A percentile compares a stretch with the other conserved stretches of the same genome.
Evolutionary conservation across 2,113 vertebrate species (phyloP).

Genomic region (Entelurus aequoreus): DNA sequence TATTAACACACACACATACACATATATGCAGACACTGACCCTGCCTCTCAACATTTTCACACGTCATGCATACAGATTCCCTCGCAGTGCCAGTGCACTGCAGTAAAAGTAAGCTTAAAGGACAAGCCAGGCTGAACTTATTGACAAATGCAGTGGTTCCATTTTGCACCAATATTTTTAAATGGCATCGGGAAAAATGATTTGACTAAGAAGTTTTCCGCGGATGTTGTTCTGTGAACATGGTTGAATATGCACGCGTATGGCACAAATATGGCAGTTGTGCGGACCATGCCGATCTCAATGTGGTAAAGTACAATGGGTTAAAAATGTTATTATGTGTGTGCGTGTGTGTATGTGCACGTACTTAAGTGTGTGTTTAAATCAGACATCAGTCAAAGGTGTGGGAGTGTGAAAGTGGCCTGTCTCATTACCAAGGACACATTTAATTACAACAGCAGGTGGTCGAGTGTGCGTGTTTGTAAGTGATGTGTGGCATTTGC

Average conservation of each 20-base stretch:
- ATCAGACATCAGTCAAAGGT: constrained; percentile 38
- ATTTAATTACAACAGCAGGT: constrained; percentile 73
- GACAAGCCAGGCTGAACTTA: constrained; percentile 26
- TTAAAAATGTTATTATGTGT: neutral
- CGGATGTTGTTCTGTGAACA: neutral
- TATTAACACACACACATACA: constrained; percentile 12
- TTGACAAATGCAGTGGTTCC: constrained; percentile 17
- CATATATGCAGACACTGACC: constrained; percentile 17
- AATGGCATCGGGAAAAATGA: neutral
- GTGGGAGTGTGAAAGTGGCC: constrained; percentile 57
- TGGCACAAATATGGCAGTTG: neutral
- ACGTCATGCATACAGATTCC: constrained; percentile 56
- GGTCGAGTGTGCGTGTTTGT: constrained; percentile 17
- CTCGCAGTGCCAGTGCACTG: constrained; percentile 42
- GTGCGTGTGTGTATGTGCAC: neutral
- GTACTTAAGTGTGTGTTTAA: constrained; percentile 13
- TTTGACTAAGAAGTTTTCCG: neutral
- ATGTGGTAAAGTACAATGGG: neutral
- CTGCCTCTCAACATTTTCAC: constrained; percentile 24
- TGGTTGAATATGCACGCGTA: neutral
- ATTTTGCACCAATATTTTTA: neutral
- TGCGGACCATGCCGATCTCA: neutral
- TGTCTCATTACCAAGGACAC: constrained; percentile 70
- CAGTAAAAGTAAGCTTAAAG: constrained; percentile 45
- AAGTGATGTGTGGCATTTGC: constrained; percentile 1